Conservation (phyloP, 2,797 vertebrate species). For the Chloroceryle amazona region DNA sequence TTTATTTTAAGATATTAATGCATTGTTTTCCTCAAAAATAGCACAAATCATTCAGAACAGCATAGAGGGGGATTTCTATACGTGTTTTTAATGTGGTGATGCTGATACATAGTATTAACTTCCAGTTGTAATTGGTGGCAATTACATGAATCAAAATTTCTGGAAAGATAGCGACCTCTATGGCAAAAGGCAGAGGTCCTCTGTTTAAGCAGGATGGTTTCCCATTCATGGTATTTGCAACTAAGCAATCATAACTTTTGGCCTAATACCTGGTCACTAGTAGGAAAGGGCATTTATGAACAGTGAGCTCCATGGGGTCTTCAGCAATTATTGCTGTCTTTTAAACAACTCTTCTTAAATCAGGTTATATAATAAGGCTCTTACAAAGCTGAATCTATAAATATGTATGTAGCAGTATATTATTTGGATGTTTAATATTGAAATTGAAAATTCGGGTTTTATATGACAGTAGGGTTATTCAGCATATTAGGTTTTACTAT, state of each 20-base stretch:
- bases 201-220: neutral
- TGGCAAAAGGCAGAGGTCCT: neutral
- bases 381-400: neutral
- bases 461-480: neutral
- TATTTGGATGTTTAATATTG: neutral
- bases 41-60: neutral
- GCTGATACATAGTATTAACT: neutral
- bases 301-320: neutral
- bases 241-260: neutral
- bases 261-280: neutral
- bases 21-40: neutral
- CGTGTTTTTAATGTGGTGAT: neutral
- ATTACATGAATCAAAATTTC: neutral
- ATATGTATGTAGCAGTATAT: neutral
- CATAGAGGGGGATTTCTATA: neutral
- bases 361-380: neutral
- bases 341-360: neutral
- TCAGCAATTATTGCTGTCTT: neutral
- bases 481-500: neutral
- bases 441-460: neutral
- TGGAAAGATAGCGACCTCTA: neutral
- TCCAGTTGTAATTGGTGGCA: neutral
- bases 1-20: neutral
- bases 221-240: neutral
- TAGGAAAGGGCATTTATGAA: neutral